Evolutionary conservation across 2,113 vertebrate genomes (phyloP).

Genomic region (Parus major): DNA sequence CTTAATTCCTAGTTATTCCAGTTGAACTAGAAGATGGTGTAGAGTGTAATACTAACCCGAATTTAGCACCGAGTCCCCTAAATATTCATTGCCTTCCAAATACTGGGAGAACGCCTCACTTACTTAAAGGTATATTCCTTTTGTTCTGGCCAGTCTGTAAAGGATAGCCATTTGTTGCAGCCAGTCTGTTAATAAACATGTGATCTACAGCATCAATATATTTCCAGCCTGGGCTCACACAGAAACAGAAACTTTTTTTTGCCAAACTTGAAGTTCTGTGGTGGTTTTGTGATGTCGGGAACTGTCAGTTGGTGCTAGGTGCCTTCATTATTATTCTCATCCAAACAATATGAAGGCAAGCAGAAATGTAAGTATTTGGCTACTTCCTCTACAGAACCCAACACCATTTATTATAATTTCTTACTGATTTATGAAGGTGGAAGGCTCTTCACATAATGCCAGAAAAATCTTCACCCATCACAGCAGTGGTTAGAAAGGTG

Average conservation of each 20-base stretch:
- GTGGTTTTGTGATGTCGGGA: background rate
- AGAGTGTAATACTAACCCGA: too few relatives aligned
- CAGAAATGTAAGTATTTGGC: slow-evolving; percentile 16
- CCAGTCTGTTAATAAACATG: background rate
- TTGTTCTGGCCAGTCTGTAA: background rate
- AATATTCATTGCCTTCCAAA: background rate
- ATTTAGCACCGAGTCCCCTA: background rate
- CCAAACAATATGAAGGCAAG: slow-evolving; percentile 13
- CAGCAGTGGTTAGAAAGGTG: slow-evolving; percentile 15
- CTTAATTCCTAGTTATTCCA: background rate
- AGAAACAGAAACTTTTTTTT: background rate
- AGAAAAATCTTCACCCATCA: slow-evolving; percentile 30
- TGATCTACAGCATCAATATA: background rate
- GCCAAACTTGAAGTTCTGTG: background rate
- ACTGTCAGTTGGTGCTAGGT: background rate
- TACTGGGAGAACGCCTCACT: background rate
- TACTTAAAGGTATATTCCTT: background rate
- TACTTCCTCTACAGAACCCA: background rate
- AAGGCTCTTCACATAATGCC: background rate
- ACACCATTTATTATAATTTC: slow-evolving; percentile 37
- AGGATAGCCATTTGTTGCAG: background rate
- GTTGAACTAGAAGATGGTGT: background rate
- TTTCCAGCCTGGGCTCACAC: background rate
- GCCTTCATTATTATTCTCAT: slow-evolving; percentile 23
- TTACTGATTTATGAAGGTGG: slow-evolving; percentile 36